A percentile compares a stretch with the other conserved stretches of the same genome.
These are phyloP conservation scores for Galagoides demidoff DNA, from an alignment of 2,797 vertebrate genomes.

Conservation along the genomic window DNA sequence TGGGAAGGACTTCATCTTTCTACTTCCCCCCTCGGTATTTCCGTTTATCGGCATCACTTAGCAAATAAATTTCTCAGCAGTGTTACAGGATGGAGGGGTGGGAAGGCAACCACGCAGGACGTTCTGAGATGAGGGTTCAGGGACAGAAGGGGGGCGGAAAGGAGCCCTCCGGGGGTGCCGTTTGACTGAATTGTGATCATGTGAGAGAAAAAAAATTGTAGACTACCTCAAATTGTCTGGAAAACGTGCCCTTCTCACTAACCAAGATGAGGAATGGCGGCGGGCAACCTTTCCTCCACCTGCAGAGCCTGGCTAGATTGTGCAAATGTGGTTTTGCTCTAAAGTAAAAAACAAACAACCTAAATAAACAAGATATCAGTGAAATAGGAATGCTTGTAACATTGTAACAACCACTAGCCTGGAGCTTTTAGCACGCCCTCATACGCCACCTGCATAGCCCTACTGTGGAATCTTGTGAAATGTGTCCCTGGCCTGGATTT, in stretches of 20 bases:
- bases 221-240: constrained; percentile 35
- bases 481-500: neutral
- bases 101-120: neutral
- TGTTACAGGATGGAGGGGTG: neutral
- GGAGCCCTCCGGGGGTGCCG: neutral
- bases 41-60: constrained; percentile 42
- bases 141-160: neutral
- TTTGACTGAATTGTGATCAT: constrained; percentile 54
- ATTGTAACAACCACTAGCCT: neutral
- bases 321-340: neutral
- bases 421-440: neutral
- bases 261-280: neutral
- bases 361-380: neutral
- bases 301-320: neutral
- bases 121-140: neutral
- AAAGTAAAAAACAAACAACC: neutral
- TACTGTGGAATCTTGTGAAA: neutral
- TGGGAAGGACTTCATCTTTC: constrained; percentile 43
- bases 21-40: neutral
- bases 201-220: constrained; percentile 31
- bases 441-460: too few species aligned
- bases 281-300: neutral
- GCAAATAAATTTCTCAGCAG: constrained; percentile 51
- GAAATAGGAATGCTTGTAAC: neutral
- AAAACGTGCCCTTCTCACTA: neutral